Evolutionary conservation across 2,797 vertebrate genomes (phyloP).

Genomic region (Uromys caudimaculatus): DNA sequence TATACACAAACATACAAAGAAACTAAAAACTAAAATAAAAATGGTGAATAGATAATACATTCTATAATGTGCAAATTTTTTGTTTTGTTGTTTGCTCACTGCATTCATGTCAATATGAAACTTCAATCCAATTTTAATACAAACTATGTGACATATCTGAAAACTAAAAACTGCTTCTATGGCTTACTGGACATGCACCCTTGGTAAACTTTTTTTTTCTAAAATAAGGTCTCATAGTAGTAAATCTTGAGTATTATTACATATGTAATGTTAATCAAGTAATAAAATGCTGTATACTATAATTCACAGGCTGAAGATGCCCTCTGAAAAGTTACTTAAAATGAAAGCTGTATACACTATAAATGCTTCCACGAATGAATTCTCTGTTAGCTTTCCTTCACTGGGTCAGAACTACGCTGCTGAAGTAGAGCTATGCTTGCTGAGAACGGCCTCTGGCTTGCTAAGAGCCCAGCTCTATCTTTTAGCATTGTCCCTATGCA

Average conservation of each 20-base stretch:
- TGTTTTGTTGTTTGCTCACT: background rate
- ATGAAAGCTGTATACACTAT: background rate
- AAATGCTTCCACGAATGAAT: background rate
- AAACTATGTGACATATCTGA: background rate
- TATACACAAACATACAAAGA: background rate
- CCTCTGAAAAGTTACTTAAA: slow-evolving; percentile 24
- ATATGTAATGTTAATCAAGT: background rate
- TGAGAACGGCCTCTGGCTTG: background rate
- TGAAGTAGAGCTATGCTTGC: background rate
- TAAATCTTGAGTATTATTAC: slow-evolving; percentile 23
- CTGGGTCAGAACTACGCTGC: background rate
- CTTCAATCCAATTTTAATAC: background rate
- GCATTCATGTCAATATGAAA: background rate
- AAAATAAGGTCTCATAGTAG: background rate
- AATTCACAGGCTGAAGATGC: background rate
- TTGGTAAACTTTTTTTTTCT: slow-evolving; percentile 14
- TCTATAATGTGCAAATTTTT: background rate
- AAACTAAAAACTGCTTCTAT: background rate
- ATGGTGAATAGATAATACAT: background rate
- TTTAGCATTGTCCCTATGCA: background rate
- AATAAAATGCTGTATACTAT: background rate
- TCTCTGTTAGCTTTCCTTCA: background rate
- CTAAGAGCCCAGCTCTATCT: background rate
- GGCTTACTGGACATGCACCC: background rate
- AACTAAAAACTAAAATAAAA: background rate